A percentile compares a stretch with the other conserved stretches of the same genome.
These are phyloP conservation scores for Rapana venosa DNA, from an alignment of 2,888 invertebrate species.

Conservation along the genomic window DNA sequence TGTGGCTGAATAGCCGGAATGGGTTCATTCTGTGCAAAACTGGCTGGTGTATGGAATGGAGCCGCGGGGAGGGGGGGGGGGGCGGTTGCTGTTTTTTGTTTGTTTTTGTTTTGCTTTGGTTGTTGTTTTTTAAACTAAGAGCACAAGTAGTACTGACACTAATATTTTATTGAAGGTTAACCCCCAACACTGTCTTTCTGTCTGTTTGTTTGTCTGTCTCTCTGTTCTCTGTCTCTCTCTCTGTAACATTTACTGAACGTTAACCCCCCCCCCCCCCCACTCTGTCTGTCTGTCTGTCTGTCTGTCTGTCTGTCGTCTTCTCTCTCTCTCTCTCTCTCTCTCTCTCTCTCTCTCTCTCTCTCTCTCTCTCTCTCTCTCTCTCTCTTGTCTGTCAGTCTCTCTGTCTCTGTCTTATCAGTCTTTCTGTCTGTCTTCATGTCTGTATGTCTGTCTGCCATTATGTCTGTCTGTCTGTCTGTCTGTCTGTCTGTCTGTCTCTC, in stretches of 20 bases:
- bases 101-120: too few species aligned
- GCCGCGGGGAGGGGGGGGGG: too few species aligned
- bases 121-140: too few species aligned
- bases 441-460: background rate
- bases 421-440: background rate
- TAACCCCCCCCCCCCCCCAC: too few species aligned
- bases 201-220: background rate
- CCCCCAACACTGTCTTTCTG: background rate
- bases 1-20: too few species aligned
- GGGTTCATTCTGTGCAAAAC: too few species aligned
- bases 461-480: constrained; percentile 22
- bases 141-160: too few species aligned
- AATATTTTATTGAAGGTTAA: too few species aligned
- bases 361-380: background rate
- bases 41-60: too few species aligned
- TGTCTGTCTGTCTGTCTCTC: background rate
- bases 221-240: background rate
- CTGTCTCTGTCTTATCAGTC: background rate
- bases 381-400: background rate
- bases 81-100: too few species aligned
- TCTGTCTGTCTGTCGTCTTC: background rate
- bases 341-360: background rate
- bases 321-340: background rate
- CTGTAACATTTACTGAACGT: background rate
- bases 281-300: background rate